Conservation (phyloP, 2,888 invertebrate species). For the Ametastegia equiseti region DNA sequence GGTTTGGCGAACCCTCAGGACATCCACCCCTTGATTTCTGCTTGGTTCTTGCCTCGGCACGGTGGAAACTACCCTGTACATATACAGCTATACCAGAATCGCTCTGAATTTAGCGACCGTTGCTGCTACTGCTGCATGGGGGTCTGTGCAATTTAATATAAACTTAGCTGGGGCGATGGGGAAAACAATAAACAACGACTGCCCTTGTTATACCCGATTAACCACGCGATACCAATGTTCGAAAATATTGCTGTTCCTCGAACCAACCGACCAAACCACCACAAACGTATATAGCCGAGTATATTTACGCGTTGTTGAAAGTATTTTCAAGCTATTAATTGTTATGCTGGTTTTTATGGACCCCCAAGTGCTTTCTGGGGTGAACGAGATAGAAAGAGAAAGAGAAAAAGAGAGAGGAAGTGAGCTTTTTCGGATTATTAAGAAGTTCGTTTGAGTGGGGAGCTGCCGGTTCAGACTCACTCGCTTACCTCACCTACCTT, state of each 20-base stretch:
- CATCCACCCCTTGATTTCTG: neutral
- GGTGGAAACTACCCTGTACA: neutral
- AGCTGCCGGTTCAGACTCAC: neutral
- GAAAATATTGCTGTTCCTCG: conserved; percentile 27
- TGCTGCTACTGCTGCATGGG: neutral
- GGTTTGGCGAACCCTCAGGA: neutral
- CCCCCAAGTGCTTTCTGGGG: conserved; percentile 15
- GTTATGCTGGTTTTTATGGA: conserved; percentile 21
- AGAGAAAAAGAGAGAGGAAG: neutral
- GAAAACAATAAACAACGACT: conserved; percentile 67
- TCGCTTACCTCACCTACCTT: too few species aligned
- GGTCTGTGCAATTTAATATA: conserved; percentile 36
- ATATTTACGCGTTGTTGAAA: conserved; percentile 19
- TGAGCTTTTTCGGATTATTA: conserved; percentile 57
- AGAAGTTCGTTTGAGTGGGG: conserved; percentile 60
- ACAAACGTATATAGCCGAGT: neutral
- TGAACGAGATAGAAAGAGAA: too few species aligned
- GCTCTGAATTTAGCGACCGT: neutral
- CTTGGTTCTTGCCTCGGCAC: neutral
- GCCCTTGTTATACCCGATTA: conserved; percentile 61
- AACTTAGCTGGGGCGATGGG: conserved; percentile 55
- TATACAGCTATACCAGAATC: neutral
- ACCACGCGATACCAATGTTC: conserved; percentile 47
- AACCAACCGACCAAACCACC: neutral
- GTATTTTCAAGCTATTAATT: conserved; percentile 40